phyloP scores from a whole-genome alignment of 2,113 vertebrate genomes.

The Hylia prasina region DNA sequence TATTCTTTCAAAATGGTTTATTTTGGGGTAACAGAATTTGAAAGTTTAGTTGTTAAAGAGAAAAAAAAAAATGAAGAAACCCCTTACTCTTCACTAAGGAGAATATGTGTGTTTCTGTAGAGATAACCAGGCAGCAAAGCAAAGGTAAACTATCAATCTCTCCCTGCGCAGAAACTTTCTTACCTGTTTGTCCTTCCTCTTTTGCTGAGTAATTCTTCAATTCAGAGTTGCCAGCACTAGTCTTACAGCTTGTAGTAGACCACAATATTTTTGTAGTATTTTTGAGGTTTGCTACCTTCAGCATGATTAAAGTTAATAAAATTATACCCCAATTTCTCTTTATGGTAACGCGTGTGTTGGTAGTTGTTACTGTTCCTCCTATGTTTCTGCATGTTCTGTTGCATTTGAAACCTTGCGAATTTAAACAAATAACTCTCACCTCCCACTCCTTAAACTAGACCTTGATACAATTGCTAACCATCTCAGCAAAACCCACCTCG shows the following conservation, averaged over 20 bases:
- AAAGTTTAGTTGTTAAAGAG: not conserved
- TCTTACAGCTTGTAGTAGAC: not conserved
- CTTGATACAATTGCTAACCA: not conserved
- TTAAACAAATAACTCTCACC: not conserved
- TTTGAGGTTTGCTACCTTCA: not conserved
- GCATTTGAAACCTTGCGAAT: not conserved
- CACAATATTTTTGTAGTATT: not conserved
- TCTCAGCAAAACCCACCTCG: not conserved
- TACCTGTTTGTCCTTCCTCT: not conserved
- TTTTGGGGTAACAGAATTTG: not conserved
- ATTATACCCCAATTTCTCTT: not conserved
- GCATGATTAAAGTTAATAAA: not conserved
- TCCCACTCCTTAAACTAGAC: not conserved
- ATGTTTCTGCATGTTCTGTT: not conserved
- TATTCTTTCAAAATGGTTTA: not conserved
- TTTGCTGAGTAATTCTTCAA: not conserved
- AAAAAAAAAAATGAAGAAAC: not conserved
- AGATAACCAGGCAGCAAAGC: not conserved
- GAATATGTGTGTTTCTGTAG: not conserved
- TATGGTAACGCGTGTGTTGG: fast-evolving
- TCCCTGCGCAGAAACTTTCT: not conserved
- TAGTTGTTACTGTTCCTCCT: not conserved
- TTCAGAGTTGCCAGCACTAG: not conserved
- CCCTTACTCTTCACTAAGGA: not conserved
- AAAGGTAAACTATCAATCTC: not conserved